Percentiles rank a stretch among this genome's conserved stretches.
phyloP scores from a whole-genome alignment of 2,888 invertebrate genomes.

The Ophion ellenae region DNA sequence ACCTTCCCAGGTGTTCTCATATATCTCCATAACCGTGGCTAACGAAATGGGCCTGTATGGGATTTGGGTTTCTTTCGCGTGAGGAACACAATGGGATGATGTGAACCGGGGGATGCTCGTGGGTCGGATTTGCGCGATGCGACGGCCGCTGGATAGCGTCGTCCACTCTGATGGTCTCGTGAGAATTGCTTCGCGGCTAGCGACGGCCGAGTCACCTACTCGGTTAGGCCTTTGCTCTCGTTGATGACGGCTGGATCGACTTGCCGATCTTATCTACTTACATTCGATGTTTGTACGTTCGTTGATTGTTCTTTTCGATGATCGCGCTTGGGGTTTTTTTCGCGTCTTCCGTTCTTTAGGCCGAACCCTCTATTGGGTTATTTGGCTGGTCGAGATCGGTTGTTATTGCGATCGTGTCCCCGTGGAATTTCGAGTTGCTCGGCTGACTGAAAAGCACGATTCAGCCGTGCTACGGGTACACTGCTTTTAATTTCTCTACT shows the following conservation, averaged over 20 bases:
- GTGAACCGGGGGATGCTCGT: background rate
- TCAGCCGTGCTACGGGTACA: slow-evolving; percentile 8
- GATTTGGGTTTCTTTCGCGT: background rate
- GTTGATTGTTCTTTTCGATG: slow-evolving; percentile 9
- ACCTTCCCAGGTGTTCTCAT: slow-evolving; percentile 72
- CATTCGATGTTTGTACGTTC: slow-evolving; percentile 4
- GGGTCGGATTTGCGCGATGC: background rate
- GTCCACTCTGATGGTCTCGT: background rate
- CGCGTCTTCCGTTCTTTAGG: background rate
- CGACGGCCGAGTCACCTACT: background rate
- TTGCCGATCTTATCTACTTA: background rate
- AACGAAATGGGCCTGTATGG: background rate
- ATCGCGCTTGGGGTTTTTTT: background rate
- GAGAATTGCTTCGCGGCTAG: background rate
- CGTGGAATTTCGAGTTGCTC: background rate
- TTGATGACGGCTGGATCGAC: background rate
- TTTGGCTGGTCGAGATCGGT: background rate
- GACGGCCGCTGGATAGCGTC: slow-evolving; percentile 17
- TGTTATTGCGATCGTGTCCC: background rate
- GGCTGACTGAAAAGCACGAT: background rate
- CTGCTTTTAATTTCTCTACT: slow-evolving; percentile 63
- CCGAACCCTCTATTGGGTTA: background rate
- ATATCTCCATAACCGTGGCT: slow-evolving; percentile 73
- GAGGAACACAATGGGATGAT: background rate
- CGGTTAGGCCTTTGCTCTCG: background rate